These are phyloP conservation scores for Oryzias melastigma DNA, from an alignment of 2,113 vertebrate species.

Conservation along the genomic window DNA sequence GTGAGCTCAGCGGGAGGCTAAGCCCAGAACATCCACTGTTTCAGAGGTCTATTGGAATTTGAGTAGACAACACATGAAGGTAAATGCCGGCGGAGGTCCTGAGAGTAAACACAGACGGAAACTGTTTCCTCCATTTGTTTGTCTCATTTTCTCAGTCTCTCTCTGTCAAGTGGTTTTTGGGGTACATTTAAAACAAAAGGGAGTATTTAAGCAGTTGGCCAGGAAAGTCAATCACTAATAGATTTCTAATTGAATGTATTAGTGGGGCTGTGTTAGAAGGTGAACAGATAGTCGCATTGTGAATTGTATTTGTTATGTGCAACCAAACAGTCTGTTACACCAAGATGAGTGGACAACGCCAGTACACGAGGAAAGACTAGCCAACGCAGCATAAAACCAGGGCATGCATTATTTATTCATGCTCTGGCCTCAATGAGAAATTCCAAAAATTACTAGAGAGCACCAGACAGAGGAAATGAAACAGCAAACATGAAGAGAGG, in stretches of 20 bases:
- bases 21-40: constrained; percentile 66
- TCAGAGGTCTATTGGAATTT: constrained; percentile 55
- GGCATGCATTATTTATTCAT: constrained; percentile 32
- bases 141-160: constrained; percentile 17
- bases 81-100: constrained; percentile 20
- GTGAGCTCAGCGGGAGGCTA: constrained; percentile 57
- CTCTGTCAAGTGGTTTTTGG: constrained; percentile 27
- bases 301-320: background rate
- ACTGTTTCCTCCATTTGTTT: constrained; percentile 24
- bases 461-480: constrained; percentile 30
- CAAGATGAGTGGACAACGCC: background rate
- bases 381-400: constrained; percentile 21
- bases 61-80: constrained; percentile 39
- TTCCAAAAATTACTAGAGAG: constrained; percentile 47
- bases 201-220: background rate
- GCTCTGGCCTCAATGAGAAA: constrained; percentile 29
- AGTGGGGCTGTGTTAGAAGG: constrained; percentile 16
- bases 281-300: constrained; percentile 1
- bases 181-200: constrained; percentile 38
- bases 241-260: constrained; percentile 34
- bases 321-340: constrained; percentile 2
- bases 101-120: constrained; percentile 38
- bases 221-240: constrained; percentile 36
- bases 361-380: constrained; percentile 13
- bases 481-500: constrained; percentile 20